Conservation (phyloP, 2,113 vertebrate species). For the Labeo rohita region DNA sequence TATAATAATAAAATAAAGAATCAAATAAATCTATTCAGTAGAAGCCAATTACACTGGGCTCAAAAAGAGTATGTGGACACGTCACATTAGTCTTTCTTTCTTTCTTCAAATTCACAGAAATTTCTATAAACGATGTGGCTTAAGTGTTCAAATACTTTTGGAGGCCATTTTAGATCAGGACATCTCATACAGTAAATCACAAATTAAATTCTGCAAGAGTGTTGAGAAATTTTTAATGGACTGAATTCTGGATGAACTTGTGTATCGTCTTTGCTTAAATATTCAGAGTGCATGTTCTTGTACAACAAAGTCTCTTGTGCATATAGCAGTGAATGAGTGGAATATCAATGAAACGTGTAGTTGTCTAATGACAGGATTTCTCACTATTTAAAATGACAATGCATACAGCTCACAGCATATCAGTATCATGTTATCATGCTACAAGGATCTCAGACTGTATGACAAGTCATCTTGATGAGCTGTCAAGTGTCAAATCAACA, state of each 20-base stretch:
- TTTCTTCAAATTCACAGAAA: background rate
- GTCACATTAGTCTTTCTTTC: background rate
- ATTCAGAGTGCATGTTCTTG: background rate
- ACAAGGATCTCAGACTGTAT: background rate
- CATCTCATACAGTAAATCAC: background rate
- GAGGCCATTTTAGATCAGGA: background rate
- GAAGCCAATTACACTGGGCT: background rate
- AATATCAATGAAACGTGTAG: constrained; percentile 1
- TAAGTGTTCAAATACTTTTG: background rate
- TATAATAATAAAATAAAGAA: background rate
- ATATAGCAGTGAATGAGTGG: background rate
- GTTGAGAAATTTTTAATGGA: background rate
- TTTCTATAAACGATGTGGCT: background rate
- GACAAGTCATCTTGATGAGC: constrained; percentile 9
- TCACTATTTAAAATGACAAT: background rate
- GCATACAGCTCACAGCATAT: background rate
- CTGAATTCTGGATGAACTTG: background rate
- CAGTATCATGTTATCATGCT: background rate
- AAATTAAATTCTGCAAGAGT: background rate
- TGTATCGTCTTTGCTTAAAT: background rate
- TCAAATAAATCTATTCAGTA: background rate
- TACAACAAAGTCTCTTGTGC: background rate
- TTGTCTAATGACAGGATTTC: background rate
- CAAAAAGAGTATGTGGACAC: background rate
- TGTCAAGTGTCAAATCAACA: constrained; percentile 23